phyloP scores from a whole-genome alignment of 1,140 invertebrate species.

The Teleogryllus occipitalis region DNA sequence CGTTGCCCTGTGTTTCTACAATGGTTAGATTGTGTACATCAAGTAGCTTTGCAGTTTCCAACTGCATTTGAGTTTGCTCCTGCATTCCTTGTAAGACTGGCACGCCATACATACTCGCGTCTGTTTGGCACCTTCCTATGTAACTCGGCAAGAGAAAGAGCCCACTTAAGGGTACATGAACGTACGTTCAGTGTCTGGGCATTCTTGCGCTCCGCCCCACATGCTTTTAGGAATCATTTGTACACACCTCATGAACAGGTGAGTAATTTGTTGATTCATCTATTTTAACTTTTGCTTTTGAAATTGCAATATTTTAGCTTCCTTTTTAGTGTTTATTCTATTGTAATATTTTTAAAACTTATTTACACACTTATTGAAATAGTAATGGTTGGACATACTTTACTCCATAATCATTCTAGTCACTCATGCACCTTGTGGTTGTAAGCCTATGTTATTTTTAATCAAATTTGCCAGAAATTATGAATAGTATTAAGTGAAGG shows the following conservation, averaged over 20 bases:
- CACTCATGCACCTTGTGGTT: too few species aligned
- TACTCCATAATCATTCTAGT: too few species aligned
- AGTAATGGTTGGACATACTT: too few species aligned
- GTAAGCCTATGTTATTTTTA: too few species aligned
- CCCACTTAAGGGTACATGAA: conserved; percentile 53
- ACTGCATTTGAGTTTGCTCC: conserved; percentile 93
- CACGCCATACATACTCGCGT: conserved; percentile 90
- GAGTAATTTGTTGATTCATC: neutral
- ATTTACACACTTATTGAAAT: too few species aligned
- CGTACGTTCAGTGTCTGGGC: conserved; percentile 82
- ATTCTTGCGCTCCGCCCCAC: conserved; percentile 58
- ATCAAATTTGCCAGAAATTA: too few species aligned
- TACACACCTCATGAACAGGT: conserved; percentile 40
- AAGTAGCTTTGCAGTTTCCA: conserved; percentile 81
- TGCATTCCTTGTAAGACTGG: conserved; percentile 82
- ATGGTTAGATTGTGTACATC: conserved; percentile 95
- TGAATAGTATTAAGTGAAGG: too few species aligned
- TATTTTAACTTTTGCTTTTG: too few species aligned
- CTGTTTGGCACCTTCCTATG: conserved; percentile 96
- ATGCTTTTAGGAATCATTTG: conserved; percentile 74
- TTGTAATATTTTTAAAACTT: too few species aligned
- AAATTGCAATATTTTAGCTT: too few species aligned
- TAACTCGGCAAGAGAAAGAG: conserved; percentile 73
- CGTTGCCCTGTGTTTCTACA: conserved; percentile 94
- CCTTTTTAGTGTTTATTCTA: too few species aligned